Percentiles rank a stretch among this genome's conserved stretches.
Conservation (phyloP, 2,797 vertebrate genomes). For the Macroramphosus scolopax region DNA sequence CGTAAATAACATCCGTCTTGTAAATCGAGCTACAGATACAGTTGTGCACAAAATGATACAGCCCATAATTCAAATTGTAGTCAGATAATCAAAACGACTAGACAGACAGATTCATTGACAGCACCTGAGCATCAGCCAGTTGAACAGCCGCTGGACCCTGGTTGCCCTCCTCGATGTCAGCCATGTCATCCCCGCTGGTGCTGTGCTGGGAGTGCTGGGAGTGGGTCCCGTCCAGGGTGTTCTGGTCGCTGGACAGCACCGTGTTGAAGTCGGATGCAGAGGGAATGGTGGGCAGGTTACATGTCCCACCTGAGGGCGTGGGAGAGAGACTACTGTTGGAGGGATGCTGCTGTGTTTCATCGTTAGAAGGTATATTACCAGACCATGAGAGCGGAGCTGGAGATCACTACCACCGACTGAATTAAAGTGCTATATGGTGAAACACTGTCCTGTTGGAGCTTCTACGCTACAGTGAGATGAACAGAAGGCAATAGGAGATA, state of each 20-base stretch:
- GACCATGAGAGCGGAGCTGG: too few species aligned
- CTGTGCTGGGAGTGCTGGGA: conserved; percentile 96
- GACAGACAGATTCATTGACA: background rate
- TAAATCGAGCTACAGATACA: too few species aligned
- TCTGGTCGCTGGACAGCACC: conserved; percentile 94
- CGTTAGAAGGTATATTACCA: too few species aligned
- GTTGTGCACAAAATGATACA: background rate
- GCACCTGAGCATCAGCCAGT: conserved; percentile 95
- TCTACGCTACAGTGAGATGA: conserved; percentile 8
- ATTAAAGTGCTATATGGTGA: too few species aligned
- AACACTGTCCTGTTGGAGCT: too few species aligned
- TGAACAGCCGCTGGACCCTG: conserved; percentile 96
- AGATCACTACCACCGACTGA: too few species aligned
- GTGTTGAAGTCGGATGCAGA: conserved; percentile 98
- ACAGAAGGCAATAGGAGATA: conserved; percentile 6
- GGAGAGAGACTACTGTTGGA: conserved; percentile 4
- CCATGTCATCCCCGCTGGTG: conserved; percentile 94
- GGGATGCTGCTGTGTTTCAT: too few species aligned
- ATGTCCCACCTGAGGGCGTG: conserved; percentile 74
- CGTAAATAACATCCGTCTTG: too few species aligned
- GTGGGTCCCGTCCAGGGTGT: conserved; percentile 93
- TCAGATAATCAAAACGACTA: background rate
- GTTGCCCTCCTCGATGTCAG: conserved; percentile 90
- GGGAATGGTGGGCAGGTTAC: conserved; percentile 94
- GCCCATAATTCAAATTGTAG: too few species aligned